Base-by-base conservation (phyloP, 2,113 vertebrate genomes). In the Psammodynastes pulverulentus region DNA sequence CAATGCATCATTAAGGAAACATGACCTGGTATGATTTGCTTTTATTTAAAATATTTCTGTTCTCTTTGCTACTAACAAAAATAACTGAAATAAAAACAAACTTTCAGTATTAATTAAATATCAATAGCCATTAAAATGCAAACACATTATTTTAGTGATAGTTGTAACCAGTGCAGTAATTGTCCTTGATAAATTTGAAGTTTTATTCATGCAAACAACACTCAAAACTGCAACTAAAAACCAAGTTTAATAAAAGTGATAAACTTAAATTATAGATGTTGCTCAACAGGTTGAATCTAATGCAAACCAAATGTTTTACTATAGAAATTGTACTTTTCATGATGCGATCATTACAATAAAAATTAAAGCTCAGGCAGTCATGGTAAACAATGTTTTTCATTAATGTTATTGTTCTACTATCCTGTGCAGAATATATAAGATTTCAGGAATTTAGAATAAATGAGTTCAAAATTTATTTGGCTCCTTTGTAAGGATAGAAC, bases 361-460 rank as follows among this genome's bases (percentile, higher is more conserved):
- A 89, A 12, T 87, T 62, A 94, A 88, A 94, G 92, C 86, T 92
- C 92, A 93, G 79, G 92, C 84, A 9, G 95, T 87, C 90, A 93
- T 58, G 90, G 93, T 91, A 24, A 45, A 17, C 93, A 89, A 91
- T 94, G 93, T 21, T 13, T 84, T 93, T 95, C 93, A 93, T 53
- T n/a, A 89, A 24, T 90, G 23, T 91, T 89, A 1, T 85, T 94
- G n/a, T 21, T 94, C 39, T 94, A 26, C 94, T 91, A 62, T 62
- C 93, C 12, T 52, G 0, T 88, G 29, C 26, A 56, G n/a, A 45
- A 53, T 84, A 10, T 53, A 43, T 87, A 49, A 87, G 8, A 2
- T 85, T 46, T 46, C 43, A 43, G 34, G 45, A 46, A 46, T 45
- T 85, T 43, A 45, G 84, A 85, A 46, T 85, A 85, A 85, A 85